A percentile compares a stretch with the other conserved stretches of the same genome.
Evolutionary conservation across 2,888 invertebrate genomes (phyloP).

Genomic region (Kuschelorhynchus macadamiae): DNA sequence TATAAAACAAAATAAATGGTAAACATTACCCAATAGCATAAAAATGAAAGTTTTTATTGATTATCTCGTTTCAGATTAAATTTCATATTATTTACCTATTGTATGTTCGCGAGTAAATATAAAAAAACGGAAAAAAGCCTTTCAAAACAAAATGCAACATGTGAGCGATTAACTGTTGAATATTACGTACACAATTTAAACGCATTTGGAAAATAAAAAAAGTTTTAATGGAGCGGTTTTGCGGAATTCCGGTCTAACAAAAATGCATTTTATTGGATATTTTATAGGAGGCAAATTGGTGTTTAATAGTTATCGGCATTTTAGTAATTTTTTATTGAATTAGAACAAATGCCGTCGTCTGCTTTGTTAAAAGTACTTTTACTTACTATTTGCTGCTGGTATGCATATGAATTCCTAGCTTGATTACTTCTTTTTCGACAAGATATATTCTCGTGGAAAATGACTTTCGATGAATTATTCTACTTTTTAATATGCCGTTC

Average conservation of each 20-base stretch:
- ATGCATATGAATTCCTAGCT: no score
- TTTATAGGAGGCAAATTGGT: background rate
- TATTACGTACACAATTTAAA: slow-evolving; percentile 24
- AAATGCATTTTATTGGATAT: slow-evolving; percentile 8
- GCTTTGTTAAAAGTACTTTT: no score
- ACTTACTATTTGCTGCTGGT: no score
- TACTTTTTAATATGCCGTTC: no score
- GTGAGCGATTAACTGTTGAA: slow-evolving; percentile 42
- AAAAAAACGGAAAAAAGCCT: slow-evolving; percentile 30
- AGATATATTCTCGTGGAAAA: no score
- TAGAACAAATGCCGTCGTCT: no score
- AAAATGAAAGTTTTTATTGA: slow-evolving; percentile 46
- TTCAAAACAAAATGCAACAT: slow-evolving; percentile 39
- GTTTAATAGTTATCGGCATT: no score
- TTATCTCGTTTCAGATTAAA: slow-evolving; percentile 31
- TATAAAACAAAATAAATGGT: slow-evolving; percentile 45
- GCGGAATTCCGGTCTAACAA: slow-evolving; percentile 1
- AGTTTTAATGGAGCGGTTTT: slow-evolving; percentile 5
- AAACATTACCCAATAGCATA: slow-evolving; percentile 41
- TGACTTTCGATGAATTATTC: no score
- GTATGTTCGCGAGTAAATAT: slow-evolving; percentile 23
- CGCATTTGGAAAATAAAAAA: slow-evolving; percentile 13
- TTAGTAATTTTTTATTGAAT: no score
- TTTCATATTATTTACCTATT: slow-evolving; percentile 40
- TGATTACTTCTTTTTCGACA: no score